Percentiles rank a stretch among this genome's conserved stretches.
Evolutionary conservation across 2,113 vertebrate genomes (phyloP).

Genomic region (Xenus cinereus): DNA sequence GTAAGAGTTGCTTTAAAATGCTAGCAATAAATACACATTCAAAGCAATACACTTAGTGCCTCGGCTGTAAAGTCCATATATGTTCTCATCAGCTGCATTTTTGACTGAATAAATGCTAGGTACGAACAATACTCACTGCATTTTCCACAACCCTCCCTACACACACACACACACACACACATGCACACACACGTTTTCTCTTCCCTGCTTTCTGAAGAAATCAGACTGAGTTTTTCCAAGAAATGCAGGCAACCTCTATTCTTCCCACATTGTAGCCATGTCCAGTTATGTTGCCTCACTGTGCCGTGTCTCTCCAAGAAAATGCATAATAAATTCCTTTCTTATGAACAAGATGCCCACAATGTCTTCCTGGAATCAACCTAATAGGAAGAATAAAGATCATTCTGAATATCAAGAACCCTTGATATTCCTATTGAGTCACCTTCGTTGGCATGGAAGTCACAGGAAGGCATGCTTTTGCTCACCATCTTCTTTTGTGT

Average conservation of each 20-base stretch:
- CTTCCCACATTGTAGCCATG: not conserved
- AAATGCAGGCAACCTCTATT: not conserved
- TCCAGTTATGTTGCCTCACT: not conserved
- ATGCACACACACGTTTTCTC: accelerated
- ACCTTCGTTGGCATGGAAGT: not conserved
- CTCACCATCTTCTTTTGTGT: not conserved
- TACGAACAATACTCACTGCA: not conserved
- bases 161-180: not conserved
- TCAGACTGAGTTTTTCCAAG: not conserved
- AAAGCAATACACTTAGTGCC: not conserved
- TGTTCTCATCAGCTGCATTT: not conserved
- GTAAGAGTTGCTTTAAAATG: not conserved
- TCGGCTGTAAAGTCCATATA: not conserved
- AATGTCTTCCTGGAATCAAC: not conserved
- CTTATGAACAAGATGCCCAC: not conserved
- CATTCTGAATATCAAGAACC: not conserved
- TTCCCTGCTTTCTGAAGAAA: not conserved
- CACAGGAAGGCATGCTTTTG: no score
- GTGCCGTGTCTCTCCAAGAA: not conserved
- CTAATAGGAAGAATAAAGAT: not conserved
- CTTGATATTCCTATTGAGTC: not conserved
- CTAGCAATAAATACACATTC: not conserved
- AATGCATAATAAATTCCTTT: not conserved
- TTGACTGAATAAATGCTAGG: not conserved
- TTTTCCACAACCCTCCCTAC: not conserved